Conservation (phyloP, 2,113 vertebrate species). For the Ptyas mucosa region DNA sequence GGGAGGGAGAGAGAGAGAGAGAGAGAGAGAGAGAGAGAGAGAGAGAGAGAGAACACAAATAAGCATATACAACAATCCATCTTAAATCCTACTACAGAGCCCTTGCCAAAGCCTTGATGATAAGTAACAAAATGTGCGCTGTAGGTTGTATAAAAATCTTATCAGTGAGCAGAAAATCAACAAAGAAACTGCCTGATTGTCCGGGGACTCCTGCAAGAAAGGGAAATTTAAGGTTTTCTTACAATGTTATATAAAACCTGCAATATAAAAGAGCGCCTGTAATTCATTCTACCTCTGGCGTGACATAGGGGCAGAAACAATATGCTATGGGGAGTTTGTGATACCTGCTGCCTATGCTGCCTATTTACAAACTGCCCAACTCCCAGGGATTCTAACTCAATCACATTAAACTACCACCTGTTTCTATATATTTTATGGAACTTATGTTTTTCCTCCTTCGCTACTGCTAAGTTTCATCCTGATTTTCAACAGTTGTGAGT, state of each 20-base stretch:
- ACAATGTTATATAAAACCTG: background rate
- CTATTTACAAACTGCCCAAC: background rate
- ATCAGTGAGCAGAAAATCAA: background rate
- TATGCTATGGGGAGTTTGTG: background rate
- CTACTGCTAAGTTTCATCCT: background rate
- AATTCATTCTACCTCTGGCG: background rate
- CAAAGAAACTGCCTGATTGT: background rate
- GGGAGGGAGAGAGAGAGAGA: too few relatives aligned
- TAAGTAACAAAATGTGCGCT: background rate
- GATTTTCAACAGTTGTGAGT: background rate
- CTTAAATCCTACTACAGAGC: background rate
- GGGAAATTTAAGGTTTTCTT: background rate
- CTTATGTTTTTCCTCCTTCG: background rate
- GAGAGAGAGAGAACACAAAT: background rate
- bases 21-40: too few relatives aligned
- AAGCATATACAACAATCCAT: background rate
- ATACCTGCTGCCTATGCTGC: background rate
- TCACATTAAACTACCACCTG: background rate
- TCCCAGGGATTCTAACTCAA: background rate
- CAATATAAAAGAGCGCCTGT: background rate
- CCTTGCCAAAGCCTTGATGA: background rate
- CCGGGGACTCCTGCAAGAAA: background rate
- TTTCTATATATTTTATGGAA: background rate
- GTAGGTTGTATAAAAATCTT: background rate
- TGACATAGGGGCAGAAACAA: background rate